A percentile compares a stretch with the other conserved stretches of the same genome.
phyloP scores from a whole-genome alignment of 2,888 invertebrate species.

The Drosophila setosimentum region DNA sequence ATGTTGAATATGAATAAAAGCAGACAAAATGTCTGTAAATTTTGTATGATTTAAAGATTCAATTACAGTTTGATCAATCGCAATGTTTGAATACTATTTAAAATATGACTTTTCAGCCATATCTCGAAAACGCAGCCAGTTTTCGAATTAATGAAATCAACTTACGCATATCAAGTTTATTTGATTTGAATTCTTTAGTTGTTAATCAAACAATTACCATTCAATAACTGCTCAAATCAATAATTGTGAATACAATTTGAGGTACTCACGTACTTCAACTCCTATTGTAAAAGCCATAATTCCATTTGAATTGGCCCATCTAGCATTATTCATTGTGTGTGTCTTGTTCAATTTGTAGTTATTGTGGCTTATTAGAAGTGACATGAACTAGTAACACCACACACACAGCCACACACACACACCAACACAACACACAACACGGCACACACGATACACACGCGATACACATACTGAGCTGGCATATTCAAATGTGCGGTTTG shows the following conservation, averaged over 20 bases:
- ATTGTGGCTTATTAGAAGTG: conserved; percentile 56
- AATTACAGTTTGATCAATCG: not conserved
- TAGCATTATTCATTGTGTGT: not conserved
- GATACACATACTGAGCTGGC: conserved; percentile 43
- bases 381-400: conserved; percentile 25
- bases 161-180: not conserved
- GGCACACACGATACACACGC: conserved; percentile 1
- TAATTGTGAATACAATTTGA: not conserved
- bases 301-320: not conserved
- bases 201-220: not conserved
- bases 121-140: too few species aligned
- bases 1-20: not conserved
- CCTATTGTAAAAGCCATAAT: not conserved
- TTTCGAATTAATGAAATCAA: too few species aligned
- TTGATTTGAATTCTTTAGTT: not conserved
- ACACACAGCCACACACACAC: conserved; percentile 19
- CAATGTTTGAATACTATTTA: not conserved
- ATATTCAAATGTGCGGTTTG: conserved; percentile 77
- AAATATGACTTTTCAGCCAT: too few species aligned
- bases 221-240: not conserved
- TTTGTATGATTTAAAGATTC: too few species aligned
- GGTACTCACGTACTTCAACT: not conserved
- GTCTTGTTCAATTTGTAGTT: conserved; percentile 31
- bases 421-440: conserved; percentile 3
- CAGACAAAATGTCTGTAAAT: too few species aligned